A percentile compares a stretch with the other conserved stretches of the same genome.
phyloP scores from a whole-genome alignment of 2,113 vertebrate species.

The Entelurus aequoreus region DNA sequence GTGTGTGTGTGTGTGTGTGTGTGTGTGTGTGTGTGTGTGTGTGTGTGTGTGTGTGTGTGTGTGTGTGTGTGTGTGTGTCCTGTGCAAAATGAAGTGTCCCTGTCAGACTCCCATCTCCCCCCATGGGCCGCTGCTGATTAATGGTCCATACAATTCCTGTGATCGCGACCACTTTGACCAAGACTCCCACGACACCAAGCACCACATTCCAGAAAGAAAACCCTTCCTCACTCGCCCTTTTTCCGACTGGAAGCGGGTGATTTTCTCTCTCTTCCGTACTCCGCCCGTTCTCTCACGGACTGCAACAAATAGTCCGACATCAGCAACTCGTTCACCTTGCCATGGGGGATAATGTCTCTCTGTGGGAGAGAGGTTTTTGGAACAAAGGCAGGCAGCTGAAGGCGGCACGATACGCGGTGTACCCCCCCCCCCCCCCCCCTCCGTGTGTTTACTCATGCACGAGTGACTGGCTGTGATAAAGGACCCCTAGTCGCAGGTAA shows the following conservation, averaged over 20 bases:
- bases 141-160: constrained; percentile 68
- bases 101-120: constrained; percentile 59
- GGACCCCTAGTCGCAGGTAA: constrained; percentile 66
- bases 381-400: constrained; percentile 51
- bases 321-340: constrained; percentile 76
- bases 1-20: constrained; percentile 26
- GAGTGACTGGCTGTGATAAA: constrained; percentile 58
- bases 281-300: constrained; percentile 25
- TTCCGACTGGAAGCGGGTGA: constrained; percentile 61
- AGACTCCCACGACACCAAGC: constrained; percentile 64
- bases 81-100: constrained; percentile 66
- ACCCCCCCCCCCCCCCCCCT: constrained; percentile 4
- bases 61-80: constrained; percentile 48
- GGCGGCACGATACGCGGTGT: constrained; percentile 42
- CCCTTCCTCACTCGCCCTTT: constrained; percentile 38
- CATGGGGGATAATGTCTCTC: constrained; percentile 69
- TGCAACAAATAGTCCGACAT: constrained; percentile 64
- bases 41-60: neutral
- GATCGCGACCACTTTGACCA: constrained; percentile 69
- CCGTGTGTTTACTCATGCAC: constrained; percentile 50
- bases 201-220: constrained; percentile 56
- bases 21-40: constrained; percentile 12
- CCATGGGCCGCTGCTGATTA: constrained; percentile 69
- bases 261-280: constrained; percentile 5
- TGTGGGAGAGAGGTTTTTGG: constrained; percentile 48